Evolutionary conservation across 1,140 invertebrate species (phyloP), one percentile per base, ranked within the genome.

Genomic region (Spodoptera litura): DNA sequence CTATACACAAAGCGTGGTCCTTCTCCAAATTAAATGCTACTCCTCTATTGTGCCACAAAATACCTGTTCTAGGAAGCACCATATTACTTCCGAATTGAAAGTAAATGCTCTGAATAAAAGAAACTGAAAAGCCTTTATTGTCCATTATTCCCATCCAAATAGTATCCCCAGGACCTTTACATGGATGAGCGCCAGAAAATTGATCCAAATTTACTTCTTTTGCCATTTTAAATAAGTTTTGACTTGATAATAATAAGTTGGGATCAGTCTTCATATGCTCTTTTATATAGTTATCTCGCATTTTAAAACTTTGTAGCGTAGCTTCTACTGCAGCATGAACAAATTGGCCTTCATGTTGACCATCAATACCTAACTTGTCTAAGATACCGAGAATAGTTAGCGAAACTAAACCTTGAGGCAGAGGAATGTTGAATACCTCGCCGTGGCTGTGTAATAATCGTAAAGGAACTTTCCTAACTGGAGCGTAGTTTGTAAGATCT

Each of bases 61-160:
- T 91, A 56, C 93, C 93, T 71, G 91, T 93, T 51, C 83, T 78
- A 1, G 93, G 93, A 59, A 94, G 80, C 62, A 94, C 78, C 13
- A 93, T 82, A 8, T 88, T 85, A 80, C 93, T 93, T 4, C 91
- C 93, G 79, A 88, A 94, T 53, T 70, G 13, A 81, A 91, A 85
- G 58, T 90, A 94, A 56, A 90, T 71, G 52, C 93, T 94, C 81
- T 93, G 93, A 73, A 94, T 94, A 83, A 89, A 94, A 70, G 93
- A 93, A 71, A 94, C 91, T 20, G 89, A 93, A 82, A 89, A 94
- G 6, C 93, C 93, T 85, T 87, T 88, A 27, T 81, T 84, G 79
- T 94, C 93, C 93, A 94, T 93, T 51, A 88, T 85, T 52, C 91
- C 93, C 85, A 94, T 85, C 93, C 93, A 94, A 78, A 93, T 83